Evolutionary conservation across 2,888 invertebrate genomes (phyloP).

Genomic region (Leptopilina drosophilae): DNA sequence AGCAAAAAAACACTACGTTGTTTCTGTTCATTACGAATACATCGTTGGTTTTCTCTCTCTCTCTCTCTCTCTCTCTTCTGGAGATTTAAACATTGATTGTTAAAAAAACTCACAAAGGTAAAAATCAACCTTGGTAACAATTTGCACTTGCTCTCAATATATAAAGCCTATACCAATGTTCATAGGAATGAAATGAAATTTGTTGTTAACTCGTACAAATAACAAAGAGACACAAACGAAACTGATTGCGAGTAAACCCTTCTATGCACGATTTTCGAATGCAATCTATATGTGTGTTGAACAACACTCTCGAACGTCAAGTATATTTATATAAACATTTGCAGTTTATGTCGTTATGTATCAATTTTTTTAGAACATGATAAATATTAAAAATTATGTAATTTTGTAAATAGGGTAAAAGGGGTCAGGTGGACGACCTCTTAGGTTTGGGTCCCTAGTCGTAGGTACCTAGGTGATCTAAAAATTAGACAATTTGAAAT

Average conservation of each 20-base stretch:
- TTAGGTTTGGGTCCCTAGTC: no score
- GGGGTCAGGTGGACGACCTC: no score
- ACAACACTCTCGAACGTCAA: background rate
- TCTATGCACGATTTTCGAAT: background rate
- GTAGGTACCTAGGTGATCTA: no score
- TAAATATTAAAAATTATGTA: no score
- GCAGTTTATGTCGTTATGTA: no score
- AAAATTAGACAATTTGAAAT: no score
- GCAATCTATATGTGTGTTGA: background rate
- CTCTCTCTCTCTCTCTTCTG: background rate
- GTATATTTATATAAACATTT: background rate
- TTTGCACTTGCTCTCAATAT: background rate
- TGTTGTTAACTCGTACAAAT: background rate
- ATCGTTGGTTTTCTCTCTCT: background rate
- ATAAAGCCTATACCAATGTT: background rate
- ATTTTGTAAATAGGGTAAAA: no score
- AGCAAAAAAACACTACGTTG: background rate
- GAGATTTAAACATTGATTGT: slow-evolving; percentile 17
- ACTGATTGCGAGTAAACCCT: slow-evolving; percentile 23
- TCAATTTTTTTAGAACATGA: no score
- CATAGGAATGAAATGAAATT: slow-evolving; percentile 9
- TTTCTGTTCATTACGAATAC: background rate
- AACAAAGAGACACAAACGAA: slow-evolving; percentile 1
- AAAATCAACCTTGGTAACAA: slow-evolving; percentile 4
- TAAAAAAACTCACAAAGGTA: slow-evolving; percentile 22